A percentile compares a stretch with the other conserved stretches of the same genome.
These are phyloP conservation scores for Agrilus cyanescens DNA, from an alignment of 2,888 invertebrate species.

Conservation along the genomic window DNA sequence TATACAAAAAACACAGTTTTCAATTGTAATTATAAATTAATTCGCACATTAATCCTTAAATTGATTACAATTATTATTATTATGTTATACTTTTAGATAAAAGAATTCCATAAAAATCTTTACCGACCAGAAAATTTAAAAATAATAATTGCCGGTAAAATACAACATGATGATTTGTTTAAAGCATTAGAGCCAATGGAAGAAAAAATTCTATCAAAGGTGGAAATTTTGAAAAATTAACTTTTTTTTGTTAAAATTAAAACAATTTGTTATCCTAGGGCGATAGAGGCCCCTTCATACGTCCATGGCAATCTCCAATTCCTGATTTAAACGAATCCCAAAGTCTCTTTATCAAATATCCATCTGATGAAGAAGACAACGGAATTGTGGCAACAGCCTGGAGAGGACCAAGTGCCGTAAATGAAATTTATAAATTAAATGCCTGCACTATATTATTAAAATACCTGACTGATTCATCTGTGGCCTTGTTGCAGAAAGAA, in stretches of 20 bases:
- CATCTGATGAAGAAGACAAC: slow-evolving; percentile 74
- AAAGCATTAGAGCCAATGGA: slow-evolving; percentile 59
- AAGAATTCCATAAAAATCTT: slow-evolving; percentile 70
- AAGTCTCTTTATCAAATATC: slow-evolving; percentile 52
- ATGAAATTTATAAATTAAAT: slow-evolving; percentile 45
- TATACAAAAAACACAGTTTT: not conserved
- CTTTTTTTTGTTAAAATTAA: no score
- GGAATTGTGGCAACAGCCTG: slow-evolving; percentile 69
- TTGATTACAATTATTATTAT: slow-evolving; percentile 3
- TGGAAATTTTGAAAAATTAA: slow-evolving; percentile 22
- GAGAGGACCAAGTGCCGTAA: slow-evolving; percentile 61
- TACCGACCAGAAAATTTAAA: slow-evolving; percentile 83
- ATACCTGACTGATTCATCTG: slow-evolving; percentile 78
- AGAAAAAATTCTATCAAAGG: slow-evolving; percentile 60
- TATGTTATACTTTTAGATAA: slow-evolving; percentile 43
- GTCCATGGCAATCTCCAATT: slow-evolving; percentile 67
- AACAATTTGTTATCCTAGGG: slow-evolving; percentile 30
- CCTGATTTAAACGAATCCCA: slow-evolving; percentile 48
- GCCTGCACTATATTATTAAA: slow-evolving; percentile 60
- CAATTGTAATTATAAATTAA: not conserved
- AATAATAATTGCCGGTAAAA: slow-evolving; percentile 71
- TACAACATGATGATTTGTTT: slow-evolving; percentile 64
- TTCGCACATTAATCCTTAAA: no score
- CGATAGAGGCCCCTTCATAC: slow-evolving; percentile 43
- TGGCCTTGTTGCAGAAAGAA: slow-evolving; percentile 70